phyloP scores from a whole-genome alignment of 1,140 invertebrate genomes.

The Galendromus occidentalis region DNA sequence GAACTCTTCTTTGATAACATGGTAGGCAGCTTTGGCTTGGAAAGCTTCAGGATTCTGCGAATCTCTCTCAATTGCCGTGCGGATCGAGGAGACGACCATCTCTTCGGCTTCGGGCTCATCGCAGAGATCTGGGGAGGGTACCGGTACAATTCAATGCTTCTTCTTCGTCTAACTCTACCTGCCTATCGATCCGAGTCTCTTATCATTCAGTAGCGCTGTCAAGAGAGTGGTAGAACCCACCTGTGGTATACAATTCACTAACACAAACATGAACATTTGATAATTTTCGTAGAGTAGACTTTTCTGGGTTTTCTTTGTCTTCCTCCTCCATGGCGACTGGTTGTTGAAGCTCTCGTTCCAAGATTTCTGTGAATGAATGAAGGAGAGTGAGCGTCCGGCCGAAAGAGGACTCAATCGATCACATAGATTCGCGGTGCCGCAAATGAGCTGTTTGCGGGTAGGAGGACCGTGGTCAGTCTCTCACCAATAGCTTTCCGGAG shows the following conservation, averaged over 20 bases:
- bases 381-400: too few species aligned
- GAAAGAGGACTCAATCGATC: too few species aligned
- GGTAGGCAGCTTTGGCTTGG: neutral
- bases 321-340: neutral
- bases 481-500: neutral
- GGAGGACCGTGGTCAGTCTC: too few species aligned
- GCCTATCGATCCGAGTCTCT: too few species aligned
- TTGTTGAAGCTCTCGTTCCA: neutral
- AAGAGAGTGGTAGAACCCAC: neutral
- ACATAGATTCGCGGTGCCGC: too few species aligned
- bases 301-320: neutral
- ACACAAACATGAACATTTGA: slow-evolving; percentile 2
- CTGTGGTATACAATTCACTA: neutral
- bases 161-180: too few species aligned
- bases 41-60: neutral
- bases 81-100: neutral
- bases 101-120: slow-evolving; percentile 4
- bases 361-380: neutral
- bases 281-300: neutral
- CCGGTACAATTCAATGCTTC: too few species aligned
- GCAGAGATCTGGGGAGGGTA: neutral
- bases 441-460: too few species aligned
- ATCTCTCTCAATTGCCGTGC: neutral
- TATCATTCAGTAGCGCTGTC: too few species aligned
- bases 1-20: slow-evolving; percentile 6